Conservation (phyloP, 92 coral and sea anemone genomes). For the Zoanthus solanderi region DNA sequence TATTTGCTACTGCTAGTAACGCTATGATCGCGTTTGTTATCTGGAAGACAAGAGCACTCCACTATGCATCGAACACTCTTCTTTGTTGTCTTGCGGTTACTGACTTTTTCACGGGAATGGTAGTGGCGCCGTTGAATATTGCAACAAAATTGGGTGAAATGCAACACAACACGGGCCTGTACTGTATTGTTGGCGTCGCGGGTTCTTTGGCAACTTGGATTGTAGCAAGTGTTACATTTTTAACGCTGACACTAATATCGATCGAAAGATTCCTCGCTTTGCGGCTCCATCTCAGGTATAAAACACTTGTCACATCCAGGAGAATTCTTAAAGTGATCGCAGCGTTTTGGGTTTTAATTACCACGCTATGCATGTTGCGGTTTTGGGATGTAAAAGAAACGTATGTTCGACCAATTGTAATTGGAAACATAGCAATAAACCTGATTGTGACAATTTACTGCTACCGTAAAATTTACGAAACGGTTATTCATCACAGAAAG, state of each 20-base stretch:
- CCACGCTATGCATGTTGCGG: slow-evolving; percentile 11
- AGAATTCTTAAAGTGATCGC: background rate
- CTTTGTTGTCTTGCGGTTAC: slow-evolving; percentile 41
- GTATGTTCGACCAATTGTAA: slow-evolving; percentile 33
- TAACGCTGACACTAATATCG: slow-evolving; percentile 24
- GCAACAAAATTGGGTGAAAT: slow-evolving; percentile 39
- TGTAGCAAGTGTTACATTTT: slow-evolving; percentile 8
- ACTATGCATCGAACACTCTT: slow-evolving; percentile 36
- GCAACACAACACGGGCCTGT: background rate
- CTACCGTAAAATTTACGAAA: slow-evolving; percentile 30
- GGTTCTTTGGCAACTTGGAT: slow-evolving; percentile 33
- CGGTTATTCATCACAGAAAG: slow-evolving; percentile 31
- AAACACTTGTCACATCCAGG: slow-evolving; percentile 3
- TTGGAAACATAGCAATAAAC: slow-evolving; percentile 16
- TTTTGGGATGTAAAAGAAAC: slow-evolving; percentile 32
- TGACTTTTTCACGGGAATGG: slow-evolving; percentile 23
- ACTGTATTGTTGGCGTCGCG: slow-evolving; percentile 38
- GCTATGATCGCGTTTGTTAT: slow-evolving; percentile 34
- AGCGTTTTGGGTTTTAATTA: background rate
- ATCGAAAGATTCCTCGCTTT: slow-evolving; percentile 24
- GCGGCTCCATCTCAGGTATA: slow-evolving; percentile 22
- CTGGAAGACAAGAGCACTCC: slow-evolving; percentile 20
- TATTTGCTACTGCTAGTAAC: background rate
- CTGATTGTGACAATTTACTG: background rate
- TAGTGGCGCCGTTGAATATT: slow-evolving; percentile 30